phyloP scores from a whole-genome alignment of 2,797 vertebrate species.

The Sitta carolinensis region DNA sequence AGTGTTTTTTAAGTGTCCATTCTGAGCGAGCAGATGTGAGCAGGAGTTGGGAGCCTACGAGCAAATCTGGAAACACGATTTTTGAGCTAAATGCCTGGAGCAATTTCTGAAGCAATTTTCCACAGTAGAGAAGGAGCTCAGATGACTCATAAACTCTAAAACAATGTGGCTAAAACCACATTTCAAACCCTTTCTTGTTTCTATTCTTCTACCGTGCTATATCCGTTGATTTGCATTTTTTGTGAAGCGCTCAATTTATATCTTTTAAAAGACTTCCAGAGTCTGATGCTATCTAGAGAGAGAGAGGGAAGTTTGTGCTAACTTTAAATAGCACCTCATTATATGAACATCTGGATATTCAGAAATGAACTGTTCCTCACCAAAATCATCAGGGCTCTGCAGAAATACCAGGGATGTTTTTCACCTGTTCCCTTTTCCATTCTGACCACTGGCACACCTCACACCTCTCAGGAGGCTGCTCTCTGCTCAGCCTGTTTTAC shows the following conservation, averaged over 20 bases:
- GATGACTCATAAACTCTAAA: conserved; percentile 52
- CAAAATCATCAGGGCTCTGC: neutral
- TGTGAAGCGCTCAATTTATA: conserved; percentile 21
- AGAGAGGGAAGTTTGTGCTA: neutral
- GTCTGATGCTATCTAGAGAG: neutral
- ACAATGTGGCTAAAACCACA: conserved; percentile 50
- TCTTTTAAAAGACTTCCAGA: conserved; percentile 8
- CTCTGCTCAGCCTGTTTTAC: neutral
- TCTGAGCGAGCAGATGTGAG: conserved; percentile 6
- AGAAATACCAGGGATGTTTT: neutral
- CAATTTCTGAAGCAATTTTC: conserved; percentile 70
- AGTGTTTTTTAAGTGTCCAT: neutral
- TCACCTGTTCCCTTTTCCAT: neutral
- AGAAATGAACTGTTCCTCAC: neutral
- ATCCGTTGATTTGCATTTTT: conserved; percentile 46
- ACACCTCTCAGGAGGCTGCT: neutral
- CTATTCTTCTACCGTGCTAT: conserved; percentile 13
- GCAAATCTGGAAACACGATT: conserved; percentile 22
- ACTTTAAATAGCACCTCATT: conserved; percentile 60
- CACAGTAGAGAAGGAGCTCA: conserved; percentile 27
- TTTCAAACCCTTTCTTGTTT: conserved; percentile 19
- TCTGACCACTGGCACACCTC: neutral
- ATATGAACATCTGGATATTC: conserved; percentile 53
- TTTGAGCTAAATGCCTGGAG: conserved; percentile 46
- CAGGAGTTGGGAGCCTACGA: neutral